Conservation (phyloP, 2,888 invertebrate genomes). For the Synergus umbraculus region DNA sequence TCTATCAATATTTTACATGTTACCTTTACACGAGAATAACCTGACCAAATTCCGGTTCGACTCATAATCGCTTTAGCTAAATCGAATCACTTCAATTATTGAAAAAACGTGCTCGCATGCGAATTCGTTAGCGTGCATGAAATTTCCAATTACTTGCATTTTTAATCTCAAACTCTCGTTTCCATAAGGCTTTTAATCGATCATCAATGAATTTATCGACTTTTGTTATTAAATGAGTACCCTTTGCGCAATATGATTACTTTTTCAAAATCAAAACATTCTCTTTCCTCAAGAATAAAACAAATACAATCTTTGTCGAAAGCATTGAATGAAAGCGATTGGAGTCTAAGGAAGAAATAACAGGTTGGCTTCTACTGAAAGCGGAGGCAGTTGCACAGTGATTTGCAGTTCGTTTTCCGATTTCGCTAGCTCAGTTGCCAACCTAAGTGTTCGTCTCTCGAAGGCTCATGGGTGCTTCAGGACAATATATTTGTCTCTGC, state of each 20-base stretch:
- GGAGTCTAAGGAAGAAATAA: conserved; percentile 12
- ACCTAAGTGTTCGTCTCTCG: conserved; percentile 40
- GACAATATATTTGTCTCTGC: conserved; percentile 35
- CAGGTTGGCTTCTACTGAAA: conserved; percentile 21
- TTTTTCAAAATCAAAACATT: too few relatives aligned
- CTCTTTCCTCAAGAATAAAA: too few relatives aligned
- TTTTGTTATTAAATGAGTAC: too few relatives aligned
- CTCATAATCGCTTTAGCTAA: conserved; percentile 5
- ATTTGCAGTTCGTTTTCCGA: conserved; percentile 40
- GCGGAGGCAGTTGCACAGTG: conserved; percentile 34
- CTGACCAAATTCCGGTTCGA: background rate
- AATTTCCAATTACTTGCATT: background rate
- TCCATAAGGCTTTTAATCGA: background rate
- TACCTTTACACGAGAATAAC: background rate
- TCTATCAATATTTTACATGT: background rate
- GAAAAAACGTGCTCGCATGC: background rate
- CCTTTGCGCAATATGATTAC: too few relatives aligned
- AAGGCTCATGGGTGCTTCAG: conserved; percentile 38
- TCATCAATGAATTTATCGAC: background rate
- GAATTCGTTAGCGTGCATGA: background rate
- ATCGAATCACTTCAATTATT: conserved; percentile 9
- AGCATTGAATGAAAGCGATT: background rate
- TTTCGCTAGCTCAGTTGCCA: conserved; percentile 37
- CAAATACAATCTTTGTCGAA: too few relatives aligned
- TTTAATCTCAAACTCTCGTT: background rate